Base-by-base conservation (phyloP, 2,888 invertebrate genomes). In the Hyalella azteca region DNA sequence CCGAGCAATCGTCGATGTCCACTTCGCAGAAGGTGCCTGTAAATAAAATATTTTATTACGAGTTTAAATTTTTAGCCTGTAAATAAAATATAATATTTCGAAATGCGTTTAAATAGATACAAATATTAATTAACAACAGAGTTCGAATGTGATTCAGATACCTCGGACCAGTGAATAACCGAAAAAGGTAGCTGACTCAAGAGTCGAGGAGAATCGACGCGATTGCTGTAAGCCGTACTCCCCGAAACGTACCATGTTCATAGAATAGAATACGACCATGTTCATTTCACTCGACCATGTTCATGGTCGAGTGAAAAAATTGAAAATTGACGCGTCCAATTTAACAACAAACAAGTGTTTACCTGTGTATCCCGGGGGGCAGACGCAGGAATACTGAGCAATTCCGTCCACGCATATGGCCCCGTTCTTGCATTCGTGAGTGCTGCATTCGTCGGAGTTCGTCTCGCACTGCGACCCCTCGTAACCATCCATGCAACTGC, bases 1-100 rank as follows among this genome's bases (percentile, higher is more conserved):
- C 90, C 85, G 90, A 90, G 86, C 93, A 93, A 5, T 92, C 89
- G 86, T 91, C 88, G 22, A 90, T 87, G 59, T 88, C 85, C 32
- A 86, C 86, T 79, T 90, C 81, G 66, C 84, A 84, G 41, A 79
- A 50, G 50, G 77, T 77, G 45, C 83, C 81, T 81, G 76, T 19
- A 40, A 22, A 26, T 7, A 2, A 41, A 54, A 50, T 36, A 73
- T 26, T n/a, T 2, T 32, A 45, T 26, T n/a, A 66, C 9, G 2
- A 66, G 4, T 36, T n/a, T n/a, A n/a, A n/a, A n/a, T n/a, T n/a
- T n/a, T n/a, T n/a, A n/a, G n/a, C n/a, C n/a, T n/a, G n/a, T n/a
- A n/a, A n/a, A n/a, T n/a, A n/a, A n/a, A n/a, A n/a, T n/a, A n/a
- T n/a, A n/a, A n/a, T n/a, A n/a, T n/a, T n/a, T n/a, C n/a, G n/a